Conservation (phyloP, 2,888 invertebrate genomes). For the Nemotelus pantherinus region DNA sequence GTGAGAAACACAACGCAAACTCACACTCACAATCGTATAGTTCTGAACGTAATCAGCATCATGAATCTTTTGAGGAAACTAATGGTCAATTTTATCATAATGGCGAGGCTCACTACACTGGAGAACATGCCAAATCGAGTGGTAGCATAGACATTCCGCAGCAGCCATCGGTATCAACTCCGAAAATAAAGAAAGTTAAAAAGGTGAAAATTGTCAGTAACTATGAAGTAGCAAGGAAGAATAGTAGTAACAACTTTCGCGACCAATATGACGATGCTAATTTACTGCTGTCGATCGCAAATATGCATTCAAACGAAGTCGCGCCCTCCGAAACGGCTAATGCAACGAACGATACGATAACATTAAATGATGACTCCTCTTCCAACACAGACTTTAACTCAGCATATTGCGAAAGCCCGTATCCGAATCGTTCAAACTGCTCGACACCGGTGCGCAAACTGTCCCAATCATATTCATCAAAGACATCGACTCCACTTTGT, state of each 20-base stretch:
- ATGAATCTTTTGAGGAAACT: not conserved
- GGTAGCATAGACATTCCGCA: constrained; percentile 3
- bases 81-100: constrained; percentile 18
- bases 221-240: constrained; percentile 54
- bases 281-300: constrained; percentile 54
- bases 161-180: not conserved
- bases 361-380: constrained; percentile 47
- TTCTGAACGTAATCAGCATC: constrained; percentile 1
- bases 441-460: constrained; percentile 50
- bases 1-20: constrained; percentile 8
- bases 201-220: constrained; percentile 53
- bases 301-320: constrained; percentile 50
- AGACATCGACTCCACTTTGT: constrained; percentile 58
- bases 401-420: constrained; percentile 47
- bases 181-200: constrained; percentile 56
- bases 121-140: not conserved
- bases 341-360: constrained; percentile 34
- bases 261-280: constrained; percentile 54
- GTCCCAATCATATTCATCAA: constrained; percentile 55
- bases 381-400: constrained; percentile 52
- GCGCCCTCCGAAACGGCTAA: constrained; percentile 30
- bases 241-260: constrained; percentile 60
- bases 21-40: constrained; percentile 13
- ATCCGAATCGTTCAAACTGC: constrained; percentile 46
- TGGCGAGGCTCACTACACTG: constrained; percentile 5